Evolutionary conservation across 2,113 vertebrate species (phyloP), one percentile per base, ranked within the genome.

Genomic region (Corythoichthys intestinalis): DNA sequence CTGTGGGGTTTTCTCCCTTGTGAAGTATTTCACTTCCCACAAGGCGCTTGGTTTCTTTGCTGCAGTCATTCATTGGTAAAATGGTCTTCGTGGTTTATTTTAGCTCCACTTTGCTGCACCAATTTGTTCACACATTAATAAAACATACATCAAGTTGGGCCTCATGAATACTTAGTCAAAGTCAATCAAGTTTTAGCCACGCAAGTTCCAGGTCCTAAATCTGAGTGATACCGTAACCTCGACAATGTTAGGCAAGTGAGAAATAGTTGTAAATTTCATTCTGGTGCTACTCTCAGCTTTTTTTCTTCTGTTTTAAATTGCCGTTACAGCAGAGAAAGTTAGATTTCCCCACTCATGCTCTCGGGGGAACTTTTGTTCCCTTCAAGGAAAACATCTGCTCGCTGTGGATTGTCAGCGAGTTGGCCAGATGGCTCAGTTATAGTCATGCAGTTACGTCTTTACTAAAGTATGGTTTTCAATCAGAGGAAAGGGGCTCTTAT

Each of bases 381-480:
- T 57, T 57, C 54, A 35, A 57, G 54, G 54, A 57, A 57, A 57
- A 57, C 54, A 57, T 57, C 54, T 57, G 54, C 54, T 57, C 10
- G 34, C 12, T 13, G 54, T 35, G 54, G 11, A 57, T 57, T 57
- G 54, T 57, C 54, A 57, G 54, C 54, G 54, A 57, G 28, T 57
- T 35, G 54, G 54, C 54, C 54, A 57, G 54, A 57, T 57, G 54
- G 54, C 54, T 34, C 28, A 13, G 54, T 57, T 57, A 35, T 14
- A 14, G 54, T 37, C 3, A 34, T 2, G 54, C 54, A 13, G 28
- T 35, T 57, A 56, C 34, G 53, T 34, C 53, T 56, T 5, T n/a
- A 56, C 53, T 56, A 34, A 56, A 56, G 53, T 12, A 56, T 12
- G 20, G 53, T 10, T 4, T 8, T 34, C 9, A 56, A 34, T 11